A percentile compares a stretch with the other conserved stretches of the same genome.
phyloP scores from a whole-genome alignment of 2,888 invertebrate species.

The Lepeophtheirus nordmannii region DNA sequence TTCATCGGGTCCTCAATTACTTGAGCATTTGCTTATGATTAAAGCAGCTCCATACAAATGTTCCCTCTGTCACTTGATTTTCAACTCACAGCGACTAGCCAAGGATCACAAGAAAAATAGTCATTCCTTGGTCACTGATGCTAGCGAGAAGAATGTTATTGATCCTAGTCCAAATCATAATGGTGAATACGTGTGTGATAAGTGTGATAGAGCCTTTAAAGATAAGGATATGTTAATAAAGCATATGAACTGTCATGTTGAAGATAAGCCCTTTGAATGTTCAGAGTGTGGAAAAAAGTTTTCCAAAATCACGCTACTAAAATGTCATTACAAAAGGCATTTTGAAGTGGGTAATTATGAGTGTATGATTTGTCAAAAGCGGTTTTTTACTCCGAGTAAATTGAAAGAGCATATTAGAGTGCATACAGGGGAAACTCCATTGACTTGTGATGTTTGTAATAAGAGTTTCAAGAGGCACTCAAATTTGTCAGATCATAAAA shows the following conservation, averaged over 20 bases:
- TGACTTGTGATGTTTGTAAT: constrained; percentile 62
- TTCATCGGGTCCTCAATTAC: constrained; percentile 1
- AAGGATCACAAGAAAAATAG: constrained; percentile 7
- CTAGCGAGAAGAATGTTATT: neutral
- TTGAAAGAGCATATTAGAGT: constrained; percentile 62
- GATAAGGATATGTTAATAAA: constrained; percentile 20
- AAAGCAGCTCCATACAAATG: constrained; percentile 8
- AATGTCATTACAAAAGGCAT: constrained; percentile 57
- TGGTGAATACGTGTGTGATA: constrained; percentile 20
- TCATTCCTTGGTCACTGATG: neutral
- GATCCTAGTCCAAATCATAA: constrained; percentile 16
- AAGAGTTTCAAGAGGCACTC: constrained; percentile 65
- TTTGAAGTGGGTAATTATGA: constrained; percentile 57
- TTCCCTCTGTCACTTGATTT: constrained; percentile 6
- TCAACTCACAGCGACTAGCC: neutral
- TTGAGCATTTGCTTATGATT: neutral
- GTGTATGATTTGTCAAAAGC: constrained; percentile 63
- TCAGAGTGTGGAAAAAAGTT: constrained; percentile 64
- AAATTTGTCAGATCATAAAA: constrained; percentile 66
- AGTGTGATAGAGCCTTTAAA: constrained; percentile 23
- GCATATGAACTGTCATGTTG: constrained; percentile 16
- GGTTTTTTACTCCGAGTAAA: constrained; percentile 65
- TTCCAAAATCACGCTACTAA: constrained; percentile 34
- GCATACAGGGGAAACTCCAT: constrained; percentile 62
- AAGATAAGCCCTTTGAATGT: constrained; percentile 52